Percentiles rank a stretch among this genome's conserved stretches.
Evolutionary conservation across 35 echinoderm and acorn worm genomes (phyloP).

Genomic region (Heliocidaris tuberculata): DNA sequence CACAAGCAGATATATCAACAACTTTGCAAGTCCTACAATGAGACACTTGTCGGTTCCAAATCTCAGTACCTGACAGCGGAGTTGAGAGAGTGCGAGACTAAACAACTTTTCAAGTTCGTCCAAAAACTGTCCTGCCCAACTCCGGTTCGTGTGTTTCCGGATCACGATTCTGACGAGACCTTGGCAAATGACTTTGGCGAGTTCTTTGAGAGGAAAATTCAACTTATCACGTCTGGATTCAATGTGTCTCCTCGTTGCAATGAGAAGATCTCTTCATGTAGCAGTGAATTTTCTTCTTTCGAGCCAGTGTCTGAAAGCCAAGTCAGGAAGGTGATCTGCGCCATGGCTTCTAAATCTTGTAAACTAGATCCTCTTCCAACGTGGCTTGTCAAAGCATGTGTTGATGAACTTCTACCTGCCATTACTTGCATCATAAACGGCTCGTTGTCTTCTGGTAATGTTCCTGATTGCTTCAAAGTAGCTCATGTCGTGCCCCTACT

Average conservation of each 20-base stretch:
- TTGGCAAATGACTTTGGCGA: conserved; percentile 16
- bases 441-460: conserved; percentile 25
- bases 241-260: neutral
- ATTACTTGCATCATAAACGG: conserved; percentile 45
- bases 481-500: conserved; percentile 33
- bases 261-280: neutral
- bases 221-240: neutral
- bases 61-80: neutral
- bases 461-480: conserved; percentile 47
- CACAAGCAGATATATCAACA: conserved; percentile 45
- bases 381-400: conserved; percentile 51
- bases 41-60: neutral
- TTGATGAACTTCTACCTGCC: conserved; percentile 42
- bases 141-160: neutral
- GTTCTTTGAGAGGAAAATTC: conserved; percentile 18
- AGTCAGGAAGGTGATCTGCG: conserved; percentile 13
- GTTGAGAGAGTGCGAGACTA: neutral
- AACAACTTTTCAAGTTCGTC: neutral
- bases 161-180: neutral
- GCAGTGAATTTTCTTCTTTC: neutral
- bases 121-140: neutral
- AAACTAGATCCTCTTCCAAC: conserved; percentile 49
- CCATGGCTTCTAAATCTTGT: neutral
- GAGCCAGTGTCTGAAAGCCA: neutral
- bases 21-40: neutral